Base-by-base conservation (phyloP, 2,113 vertebrate genomes). In the Lipophrys pholis region DNA sequence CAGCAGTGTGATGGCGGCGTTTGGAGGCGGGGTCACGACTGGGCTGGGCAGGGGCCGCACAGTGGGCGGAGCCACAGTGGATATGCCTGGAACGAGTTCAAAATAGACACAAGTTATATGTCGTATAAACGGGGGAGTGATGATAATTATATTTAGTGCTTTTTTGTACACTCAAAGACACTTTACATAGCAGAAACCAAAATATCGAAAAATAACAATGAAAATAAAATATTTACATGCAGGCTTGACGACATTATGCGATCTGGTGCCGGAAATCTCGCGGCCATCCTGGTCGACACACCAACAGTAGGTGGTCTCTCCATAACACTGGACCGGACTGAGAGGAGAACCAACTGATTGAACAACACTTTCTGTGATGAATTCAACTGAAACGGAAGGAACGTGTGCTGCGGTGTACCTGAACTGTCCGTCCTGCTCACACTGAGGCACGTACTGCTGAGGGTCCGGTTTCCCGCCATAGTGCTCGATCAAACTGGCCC, bases 301-400 rank as follows among this genome's bases (percentile, higher is more conserved):
- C 97, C 97, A 99, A 90, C 97, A 99, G 91, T 97, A 97, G 43
- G 94, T 96, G 57, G 95, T 97, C 85, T 95, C 95, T 0, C 96
- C 95, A 0, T 99, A 98, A 89, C 97, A 99, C 90, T 99, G 97
- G 63, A 97, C 90, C 0, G 90, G 87, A 57, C 91, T 92, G 63
- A 61, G 78, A 35, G n/a, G 43, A 35, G n/a, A 40, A 17, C 15
- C 2, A 30, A 30, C 2, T 30, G 21, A 30, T 4, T 30, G 21
- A 30, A 30, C 21, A 4, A 30, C 21, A 30, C 21, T 30, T 30
- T 30, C 21, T 30, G 21, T 30, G 21, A 30, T 30, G 21, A 30
- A 30, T 30, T 30, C 21, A 30, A 30, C 21, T 30, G 4, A 30
- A 30, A 30, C 21, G 4, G 21, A 30, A 30, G 21, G 21, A 2